These are phyloP conservation scores for Harpagifer antarcticus DNA, from an alignment of 2,797 vertebrate genomes.

Conservation along the genomic window DNA sequence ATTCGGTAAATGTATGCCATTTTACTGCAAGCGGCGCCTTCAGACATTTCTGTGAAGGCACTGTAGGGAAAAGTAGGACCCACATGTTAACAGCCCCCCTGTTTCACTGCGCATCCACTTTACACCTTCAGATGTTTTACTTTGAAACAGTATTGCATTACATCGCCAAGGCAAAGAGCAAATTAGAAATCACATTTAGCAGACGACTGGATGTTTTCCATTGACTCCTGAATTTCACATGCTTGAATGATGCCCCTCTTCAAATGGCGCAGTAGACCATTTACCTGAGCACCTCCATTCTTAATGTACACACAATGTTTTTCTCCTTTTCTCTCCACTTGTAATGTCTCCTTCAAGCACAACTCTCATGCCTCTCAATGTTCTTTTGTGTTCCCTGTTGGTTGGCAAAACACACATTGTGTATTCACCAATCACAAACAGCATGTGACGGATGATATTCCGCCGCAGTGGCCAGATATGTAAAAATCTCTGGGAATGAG, in stretches of 20 bases:
- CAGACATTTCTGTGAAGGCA: slow-evolving; percentile 36
- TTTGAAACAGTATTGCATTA: slow-evolving; percentile 49
- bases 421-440: slow-evolving; percentile 72
- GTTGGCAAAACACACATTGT: slow-evolving; percentile 57
- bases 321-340: slow-evolving; percentile 5
- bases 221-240: slow-evolving; percentile 60
- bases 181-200: slow-evolving; percentile 59
- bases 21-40: slow-evolving; percentile 24
- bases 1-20: slow-evolving; percentile 42
- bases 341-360: slow-evolving; percentile 56
- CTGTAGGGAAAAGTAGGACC: slow-evolving; percentile 38
- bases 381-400: slow-evolving; percentile 54
- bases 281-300: slow-evolving; percentile 43
- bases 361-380: slow-evolving; percentile 44
- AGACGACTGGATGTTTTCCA: slow-evolving; percentile 47
- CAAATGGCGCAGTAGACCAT: slow-evolving; percentile 25
- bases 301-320: slow-evolving; percentile 29
- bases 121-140: slow-evolving; percentile 59
- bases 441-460: slow-evolving; percentile 71
- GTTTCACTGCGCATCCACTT: slow-evolving; percentile 53
- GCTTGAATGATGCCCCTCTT: slow-evolving; percentile 61
- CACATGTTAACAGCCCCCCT: slow-evolving; percentile 37
- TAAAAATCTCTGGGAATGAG: slow-evolving; percentile 56
- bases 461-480: slow-evolving; percentile 68
- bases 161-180: slow-evolving; percentile 47